Percentiles rank a stretch among this genome's conserved stretches.
These are phyloP conservation scores for Epinephelus lanceolatus DNA, from an alignment of 2,113 vertebrate genomes.

Conservation along the genomic window DNA sequence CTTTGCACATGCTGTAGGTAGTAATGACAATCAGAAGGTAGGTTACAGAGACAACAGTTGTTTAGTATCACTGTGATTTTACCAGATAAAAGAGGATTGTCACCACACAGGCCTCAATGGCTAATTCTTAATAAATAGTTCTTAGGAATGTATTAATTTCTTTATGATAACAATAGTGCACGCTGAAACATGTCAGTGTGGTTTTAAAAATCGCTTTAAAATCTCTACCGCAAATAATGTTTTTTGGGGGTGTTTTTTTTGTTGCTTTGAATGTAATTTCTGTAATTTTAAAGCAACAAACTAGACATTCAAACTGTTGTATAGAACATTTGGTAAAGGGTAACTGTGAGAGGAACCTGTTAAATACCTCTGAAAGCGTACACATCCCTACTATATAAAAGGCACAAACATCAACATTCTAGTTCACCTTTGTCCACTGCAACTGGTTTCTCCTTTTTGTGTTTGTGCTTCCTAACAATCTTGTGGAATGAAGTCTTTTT, in stretches of 20 bases:
- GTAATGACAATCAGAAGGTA: background rate
- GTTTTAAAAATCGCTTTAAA: too few relatives aligned
- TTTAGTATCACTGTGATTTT: background rate
- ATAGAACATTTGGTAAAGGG: background rate
- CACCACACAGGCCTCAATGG: background rate
- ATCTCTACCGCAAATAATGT: background rate
- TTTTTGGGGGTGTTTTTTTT: too few relatives aligned
- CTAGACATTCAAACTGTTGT: background rate
- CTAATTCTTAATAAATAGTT: background rate
- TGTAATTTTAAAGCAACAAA: background rate
- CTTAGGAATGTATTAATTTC: background rate
- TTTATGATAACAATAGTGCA: background rate
- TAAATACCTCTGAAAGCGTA: background rate
- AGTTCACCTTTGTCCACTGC: constrained; percentile 90
- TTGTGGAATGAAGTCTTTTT: constrained; percentile 97
- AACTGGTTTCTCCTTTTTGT: constrained; percentile 93
- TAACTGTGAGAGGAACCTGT: background rate
- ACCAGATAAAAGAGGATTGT: constrained; percentile 1
- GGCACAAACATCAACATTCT: constrained; percentile 51
- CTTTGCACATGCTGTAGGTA: background rate
- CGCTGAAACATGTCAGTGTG: background rate
- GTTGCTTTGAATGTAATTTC: background rate
- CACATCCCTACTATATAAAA: constrained; percentile 9
- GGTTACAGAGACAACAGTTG: background rate
- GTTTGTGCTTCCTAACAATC: constrained; percentile 97